These are phyloP conservation scores for Chaenodraco wilsoni DNA, from an alignment of 2,797 vertebrate genomes.

Conservation along the genomic window DNA sequence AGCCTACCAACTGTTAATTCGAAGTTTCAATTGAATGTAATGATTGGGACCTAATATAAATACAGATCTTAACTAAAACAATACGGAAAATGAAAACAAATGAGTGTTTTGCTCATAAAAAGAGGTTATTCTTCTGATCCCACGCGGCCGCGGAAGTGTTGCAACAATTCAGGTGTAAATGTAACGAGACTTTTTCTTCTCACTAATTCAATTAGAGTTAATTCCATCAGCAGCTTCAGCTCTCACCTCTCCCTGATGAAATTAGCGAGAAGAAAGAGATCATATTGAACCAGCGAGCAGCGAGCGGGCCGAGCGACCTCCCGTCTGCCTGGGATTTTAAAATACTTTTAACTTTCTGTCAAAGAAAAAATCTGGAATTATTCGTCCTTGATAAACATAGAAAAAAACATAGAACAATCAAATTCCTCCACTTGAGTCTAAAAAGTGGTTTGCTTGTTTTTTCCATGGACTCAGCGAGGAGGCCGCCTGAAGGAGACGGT, in stretches of 20 bases:
- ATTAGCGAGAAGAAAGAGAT: constrained; percentile 62
- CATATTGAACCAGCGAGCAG: constrained; percentile 61
- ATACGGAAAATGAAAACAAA: neutral
- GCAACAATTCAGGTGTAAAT: constrained; percentile 55
- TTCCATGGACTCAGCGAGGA: constrained; percentile 39
- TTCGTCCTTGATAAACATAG: neutral
- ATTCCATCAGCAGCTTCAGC: constrained; percentile 67
- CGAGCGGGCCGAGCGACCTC: neutral
- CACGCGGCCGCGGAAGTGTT: constrained; percentile 15
- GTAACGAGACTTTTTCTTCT: constrained; percentile 11
- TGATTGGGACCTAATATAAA: neutral
- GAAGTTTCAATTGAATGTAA: neutral
- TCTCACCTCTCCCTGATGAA: constrained; percentile 67
- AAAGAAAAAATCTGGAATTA: neutral
- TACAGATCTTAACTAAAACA: neutral
- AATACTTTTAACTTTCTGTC: neutral
- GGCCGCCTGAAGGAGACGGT: constrained; percentile 62
- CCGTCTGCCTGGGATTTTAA: neutral
- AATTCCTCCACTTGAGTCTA: neutral
- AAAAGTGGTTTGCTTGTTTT: constrained; percentile 15
- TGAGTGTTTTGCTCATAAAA: constrained; percentile 6
- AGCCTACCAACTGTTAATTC: neutral
- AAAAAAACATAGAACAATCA: too few species aligned
- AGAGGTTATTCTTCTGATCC: constrained; percentile 13
- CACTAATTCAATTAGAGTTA: constrained; percentile 70